phyloP scores from a whole-genome alignment of 92 coral and sea anemone species.

The Phenganax subtilis region DNA sequence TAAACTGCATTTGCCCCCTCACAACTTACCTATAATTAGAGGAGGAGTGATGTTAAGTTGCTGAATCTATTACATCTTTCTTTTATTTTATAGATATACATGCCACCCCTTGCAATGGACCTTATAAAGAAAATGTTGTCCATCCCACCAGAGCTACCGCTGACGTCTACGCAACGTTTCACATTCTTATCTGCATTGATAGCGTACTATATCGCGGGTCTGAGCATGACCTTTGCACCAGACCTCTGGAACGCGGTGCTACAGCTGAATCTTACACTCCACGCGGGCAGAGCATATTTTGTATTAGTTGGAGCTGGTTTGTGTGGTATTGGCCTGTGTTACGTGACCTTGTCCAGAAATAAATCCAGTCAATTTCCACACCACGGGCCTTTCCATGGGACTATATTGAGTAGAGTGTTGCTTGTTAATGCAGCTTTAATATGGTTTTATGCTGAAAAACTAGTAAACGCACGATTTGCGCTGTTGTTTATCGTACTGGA shows the following conservation, averaged over 20 bases:
- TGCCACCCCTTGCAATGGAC: conserved; percentile 1
- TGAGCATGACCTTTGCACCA: conserved; percentile 51
- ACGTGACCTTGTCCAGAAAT: conserved; percentile 50
- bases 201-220: conserved; percentile 52
- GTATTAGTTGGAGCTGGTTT: conserved; percentile 48
- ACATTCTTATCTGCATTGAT: conserved; percentile 50
- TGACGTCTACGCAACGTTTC: conserved; percentile 48
- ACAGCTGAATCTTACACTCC: conserved; percentile 19
- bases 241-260: conserved; percentile 47
- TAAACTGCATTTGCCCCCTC: too few relatives aligned
- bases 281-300: conserved; percentile 46
- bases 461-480: conserved; percentile 54
- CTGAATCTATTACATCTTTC: too few relatives aligned
- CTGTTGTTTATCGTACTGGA: conserved; percentile 48
- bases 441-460: conserved; percentile 29
- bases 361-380: conserved; percentile 20
- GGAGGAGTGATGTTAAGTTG: too few relatives aligned
- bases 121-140: conserved; percentile 51
- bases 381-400: conserved; percentile 46
- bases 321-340: conserved; percentile 42
- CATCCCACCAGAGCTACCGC: conserved; percentile 42
- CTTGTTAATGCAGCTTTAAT: conserved; percentile 50
- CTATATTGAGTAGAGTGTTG: conserved; percentile 40
- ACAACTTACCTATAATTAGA: too few relatives aligned
- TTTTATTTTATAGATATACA: too few relatives aligned